Evolutionary conservation across 2,797 vertebrate species (phyloP), one percentile per base, ranked within the genome.

Genomic region (Pampus argenteus): DNA sequence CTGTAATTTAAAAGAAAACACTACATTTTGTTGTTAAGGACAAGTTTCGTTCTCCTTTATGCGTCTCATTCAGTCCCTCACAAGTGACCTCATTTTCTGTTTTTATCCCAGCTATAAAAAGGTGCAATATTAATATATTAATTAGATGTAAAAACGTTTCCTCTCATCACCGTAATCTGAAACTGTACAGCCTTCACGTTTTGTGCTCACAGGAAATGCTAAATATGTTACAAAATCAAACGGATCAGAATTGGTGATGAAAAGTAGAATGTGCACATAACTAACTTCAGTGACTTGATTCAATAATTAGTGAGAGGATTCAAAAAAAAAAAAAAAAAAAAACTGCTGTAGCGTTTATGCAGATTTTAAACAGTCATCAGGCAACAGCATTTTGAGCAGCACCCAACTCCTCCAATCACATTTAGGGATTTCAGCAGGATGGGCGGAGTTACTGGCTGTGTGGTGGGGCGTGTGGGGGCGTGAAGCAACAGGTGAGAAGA

Each of bases 381-480:
- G 51, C 36, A 66, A 28, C 28, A 31, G 63, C 9, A 5, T 28
- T 61, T 26, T 29, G 17, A 58, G 36, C 15, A 58, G 22, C 36
- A 71, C 22, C 13, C 13, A 50, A 42, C 56, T 57, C 61, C 28
- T 74, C 71, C 64, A 76, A 66, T 82, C 72, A 82, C 67, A 74
- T 62, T 73, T 54, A 64, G 57, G 76, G 65, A 57, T 60, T 67
- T 18, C 64, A 74, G 70, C 66, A 49, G 56, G 49, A 26, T 57
- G 71, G 40, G 72, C 0, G 14, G 68, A 42, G 14, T 13, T 59
- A 44, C 1, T 8, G 31, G 26, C 20, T 18, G n/a, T n/a, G n/a
- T n/a, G 26, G 11, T 6, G 28, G 50, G 40, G 36, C 4, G 28
- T 29, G 28, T 29, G 28, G 0, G 28, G 6, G 15, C 0, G 0